These are phyloP conservation scores for Parazoanthus atlanticus DNA, from an alignment of 92 coral and sea anemone genomes.

Conservation along the genomic window DNA sequence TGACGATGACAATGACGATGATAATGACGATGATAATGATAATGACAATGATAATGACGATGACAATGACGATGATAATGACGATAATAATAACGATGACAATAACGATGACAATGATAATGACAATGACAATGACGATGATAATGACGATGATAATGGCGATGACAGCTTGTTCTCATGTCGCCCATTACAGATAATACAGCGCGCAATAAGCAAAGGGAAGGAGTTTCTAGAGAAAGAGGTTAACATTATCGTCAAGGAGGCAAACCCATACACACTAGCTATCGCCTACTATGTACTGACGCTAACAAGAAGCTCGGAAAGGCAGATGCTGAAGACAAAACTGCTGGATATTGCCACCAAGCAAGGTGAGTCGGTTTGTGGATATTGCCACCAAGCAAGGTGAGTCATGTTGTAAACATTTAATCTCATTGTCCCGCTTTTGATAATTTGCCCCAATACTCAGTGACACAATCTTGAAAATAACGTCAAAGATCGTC, in stretches of 20 bases:
- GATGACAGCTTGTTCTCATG: neutral
- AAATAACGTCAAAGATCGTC: too few species aligned
- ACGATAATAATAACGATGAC: too few species aligned
- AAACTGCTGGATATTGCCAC: conserved; percentile 66
- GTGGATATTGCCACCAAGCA: too few species aligned
- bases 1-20: too few species aligned
- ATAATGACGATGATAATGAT: too few species aligned
- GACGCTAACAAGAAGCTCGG: conserved; percentile 62
- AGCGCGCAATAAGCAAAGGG: conserved; percentile 52
- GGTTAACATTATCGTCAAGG: conserved; percentile 26
- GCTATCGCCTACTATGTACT: conserved; percentile 75
- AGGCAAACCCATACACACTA: conserved; percentile 66
- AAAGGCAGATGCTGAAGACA: conserved; percentile 32
- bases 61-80: too few species aligned
- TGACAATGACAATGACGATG: neutral
- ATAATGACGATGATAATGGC: neutral
- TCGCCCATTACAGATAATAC: conserved; percentile 46
- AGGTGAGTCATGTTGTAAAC: too few species aligned
- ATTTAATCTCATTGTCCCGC: too few species aligned
- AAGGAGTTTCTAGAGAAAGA: conserved; percentile 54
- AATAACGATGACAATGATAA: neutral
- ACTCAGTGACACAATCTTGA: too few species aligned
- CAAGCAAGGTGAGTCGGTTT: conserved; percentile 73
- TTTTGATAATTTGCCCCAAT: too few species aligned
- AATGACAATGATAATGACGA: too few species aligned